Evolutionary conservation across 2,797 vertebrate species (phyloP).

Genomic region (Micrastur ruficollis): DNA sequence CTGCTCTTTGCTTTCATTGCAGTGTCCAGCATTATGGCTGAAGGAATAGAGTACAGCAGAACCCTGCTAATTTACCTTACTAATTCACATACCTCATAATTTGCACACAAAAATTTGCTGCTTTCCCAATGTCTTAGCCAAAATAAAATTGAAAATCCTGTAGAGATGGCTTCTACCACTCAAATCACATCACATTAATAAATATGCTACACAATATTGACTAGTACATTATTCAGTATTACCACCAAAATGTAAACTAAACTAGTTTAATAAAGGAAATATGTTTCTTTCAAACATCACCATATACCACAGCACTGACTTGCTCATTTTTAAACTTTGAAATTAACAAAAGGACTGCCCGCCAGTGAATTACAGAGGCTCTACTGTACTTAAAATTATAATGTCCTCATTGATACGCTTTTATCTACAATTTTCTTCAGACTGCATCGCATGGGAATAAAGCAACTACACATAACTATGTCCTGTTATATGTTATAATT

Average conservation of each 20-base stretch:
- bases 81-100: background rate
- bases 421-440: background rate
- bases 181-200: background rate
- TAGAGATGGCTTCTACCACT: background rate
- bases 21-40: conserved; percentile 47
- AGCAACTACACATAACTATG: background rate
- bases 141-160: background rate
- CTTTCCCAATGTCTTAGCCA: background rate
- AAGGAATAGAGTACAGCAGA: conserved; percentile 53
- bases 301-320: background rate
- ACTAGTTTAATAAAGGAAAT: background rate
- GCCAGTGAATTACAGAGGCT: background rate
- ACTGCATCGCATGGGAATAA: background rate
- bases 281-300: background rate
- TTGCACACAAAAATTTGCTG: background rate
- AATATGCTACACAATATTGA: background rate
- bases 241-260: background rate
- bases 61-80: conserved; percentile 18
- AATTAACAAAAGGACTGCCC: background rate
- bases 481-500: background rate
- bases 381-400: background rate
- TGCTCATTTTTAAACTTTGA: background rate
- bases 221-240: background rate
- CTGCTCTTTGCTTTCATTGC: conserved; percentile 56
- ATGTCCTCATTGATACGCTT: background rate